These are phyloP conservation scores for Dione vanillae DNA, from an alignment of 2,888 invertebrate species.

Conservation along the genomic window DNA sequence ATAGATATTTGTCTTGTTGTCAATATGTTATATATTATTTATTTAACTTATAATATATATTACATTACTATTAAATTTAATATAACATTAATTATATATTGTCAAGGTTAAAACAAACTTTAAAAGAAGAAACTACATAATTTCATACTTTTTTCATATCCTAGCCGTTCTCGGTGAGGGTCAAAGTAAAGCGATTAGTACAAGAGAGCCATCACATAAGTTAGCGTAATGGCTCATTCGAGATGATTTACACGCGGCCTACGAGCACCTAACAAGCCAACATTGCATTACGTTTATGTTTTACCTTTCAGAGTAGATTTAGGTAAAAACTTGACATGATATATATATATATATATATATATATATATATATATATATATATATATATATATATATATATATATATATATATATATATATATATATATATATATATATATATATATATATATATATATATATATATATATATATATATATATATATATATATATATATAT, in stretches of 20 bases:
- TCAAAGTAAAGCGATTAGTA: conserved; percentile 32
- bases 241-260: conserved; percentile 40
- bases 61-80: neutral
- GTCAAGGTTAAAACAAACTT: conserved; percentile 18
- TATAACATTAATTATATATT: neutral
- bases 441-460: too few relatives aligned
- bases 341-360: too few relatives aligned
- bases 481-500: too few relatives aligned
- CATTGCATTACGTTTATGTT: conserved; percentile 29
- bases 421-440: too few relatives aligned
- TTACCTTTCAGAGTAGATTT: conserved; percentile 23
- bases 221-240: conserved; percentile 46
- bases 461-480: too few relatives aligned
- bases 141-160: conserved; percentile 26
- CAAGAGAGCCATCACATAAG: conserved; percentile 42
- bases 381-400: too few relatives aligned
- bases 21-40: too few relatives aligned
- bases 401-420: too few relatives aligned
- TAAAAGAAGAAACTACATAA: conserved; percentile 16
- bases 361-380: too few relatives aligned
- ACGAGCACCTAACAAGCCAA: conserved; percentile 34
- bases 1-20: too few relatives aligned
- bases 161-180: conserved; percentile 19
- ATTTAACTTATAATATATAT: neutral
- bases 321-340: neutral